phyloP scores from a whole-genome alignment of 2,797 vertebrate genomes.

The Lepus oiostolus region DNA sequence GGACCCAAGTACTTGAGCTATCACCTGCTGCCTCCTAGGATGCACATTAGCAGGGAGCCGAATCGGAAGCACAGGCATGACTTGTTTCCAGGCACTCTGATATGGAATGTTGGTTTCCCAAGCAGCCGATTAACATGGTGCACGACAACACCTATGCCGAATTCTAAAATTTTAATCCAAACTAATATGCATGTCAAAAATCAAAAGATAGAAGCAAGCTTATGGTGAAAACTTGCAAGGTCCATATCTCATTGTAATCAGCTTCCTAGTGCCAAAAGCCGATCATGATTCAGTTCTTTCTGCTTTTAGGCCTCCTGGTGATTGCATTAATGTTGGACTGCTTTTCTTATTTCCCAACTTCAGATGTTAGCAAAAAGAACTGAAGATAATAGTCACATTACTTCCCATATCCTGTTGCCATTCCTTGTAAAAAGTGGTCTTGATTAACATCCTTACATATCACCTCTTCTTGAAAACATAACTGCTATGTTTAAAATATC shows the following conservation, averaged over 20 bases:
- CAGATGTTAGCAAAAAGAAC: not conserved
- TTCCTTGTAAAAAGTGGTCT: not conserved
- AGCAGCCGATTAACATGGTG: no score
- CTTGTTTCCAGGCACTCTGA: no score
- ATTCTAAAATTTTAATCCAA: slow-evolving; percentile 26
- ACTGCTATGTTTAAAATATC: slow-evolving; percentile 22
- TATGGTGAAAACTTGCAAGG: not conserved
- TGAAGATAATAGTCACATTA: slow-evolving; percentile 19
- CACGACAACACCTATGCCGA: not conserved
- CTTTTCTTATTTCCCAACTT: slow-evolving; percentile 40
- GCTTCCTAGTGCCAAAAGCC: not conserved
- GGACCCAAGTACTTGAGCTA: no score
- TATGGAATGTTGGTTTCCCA: no score
- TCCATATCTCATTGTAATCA: not conserved
- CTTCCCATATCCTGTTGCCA: not conserved
- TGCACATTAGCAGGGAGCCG: no score
- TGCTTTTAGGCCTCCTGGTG: not conserved
- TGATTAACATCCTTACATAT: not conserved
- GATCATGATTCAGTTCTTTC: not conserved
- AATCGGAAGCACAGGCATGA: no score
- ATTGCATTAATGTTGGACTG: not conserved
- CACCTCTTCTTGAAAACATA: slow-evolving; percentile 23
- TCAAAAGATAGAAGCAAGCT: not conserved
- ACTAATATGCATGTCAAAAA: slow-evolving; percentile 25
- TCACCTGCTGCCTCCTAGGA: no score